Percentiles rank a stretch among this genome's conserved stretches.
Conservation (phyloP, 2,113 vertebrate species). For the Burhinus bistriatus region DNA sequence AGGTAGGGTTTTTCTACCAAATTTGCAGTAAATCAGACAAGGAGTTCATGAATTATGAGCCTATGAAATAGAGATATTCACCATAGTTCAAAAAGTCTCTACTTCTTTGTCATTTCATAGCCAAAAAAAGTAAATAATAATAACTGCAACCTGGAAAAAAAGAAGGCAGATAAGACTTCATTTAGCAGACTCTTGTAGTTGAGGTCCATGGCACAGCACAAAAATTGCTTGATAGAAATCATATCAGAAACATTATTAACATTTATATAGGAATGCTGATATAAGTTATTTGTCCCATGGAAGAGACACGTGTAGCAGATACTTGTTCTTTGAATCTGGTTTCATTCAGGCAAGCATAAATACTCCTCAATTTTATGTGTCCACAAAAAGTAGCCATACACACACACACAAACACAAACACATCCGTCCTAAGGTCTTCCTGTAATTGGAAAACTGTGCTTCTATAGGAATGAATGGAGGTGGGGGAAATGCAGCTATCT, state of each 20-base stretch:
- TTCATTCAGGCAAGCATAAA: neutral
- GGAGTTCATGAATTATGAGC: neutral
- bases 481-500: neutral
- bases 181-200: neutral
- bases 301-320: neutral
- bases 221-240: neutral
- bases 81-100: constrained; percentile 1
- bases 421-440: neutral
- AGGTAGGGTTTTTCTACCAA: constrained; percentile 2
- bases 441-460: neutral
- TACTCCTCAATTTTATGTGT: neutral
- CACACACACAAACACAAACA: neutral
- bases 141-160: neutral
- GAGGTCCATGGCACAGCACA: neutral
- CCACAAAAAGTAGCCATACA: neutral
- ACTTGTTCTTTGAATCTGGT: neutral
- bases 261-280: constrained; percentile 13
- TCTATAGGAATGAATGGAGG: neutral
- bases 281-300: neutral
- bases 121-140: constrained; percentile 14
- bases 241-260: constrained; percentile 3
- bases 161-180: neutral
- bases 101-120: neutral
- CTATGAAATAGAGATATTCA: constrained; percentile 26
- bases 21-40: constrained; percentile 39